These are phyloP conservation scores for Sakesphorus luctuosus DNA, from an alignment of 2,113 vertebrate species.

Conservation along the genomic window DNA sequence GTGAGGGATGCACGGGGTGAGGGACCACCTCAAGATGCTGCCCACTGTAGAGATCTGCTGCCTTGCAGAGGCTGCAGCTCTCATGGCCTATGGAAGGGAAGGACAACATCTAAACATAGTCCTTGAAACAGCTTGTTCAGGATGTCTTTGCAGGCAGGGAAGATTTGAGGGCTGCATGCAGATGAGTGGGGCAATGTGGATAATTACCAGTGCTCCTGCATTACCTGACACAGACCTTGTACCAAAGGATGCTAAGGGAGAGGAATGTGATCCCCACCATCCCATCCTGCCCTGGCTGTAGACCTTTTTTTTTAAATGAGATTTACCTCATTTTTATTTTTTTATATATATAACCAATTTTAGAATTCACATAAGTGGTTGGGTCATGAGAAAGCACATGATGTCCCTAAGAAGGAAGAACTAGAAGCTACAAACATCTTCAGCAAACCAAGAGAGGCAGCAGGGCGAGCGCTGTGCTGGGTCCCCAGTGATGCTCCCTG, in stretches of 20 bases:
- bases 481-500: accelerated
- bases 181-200: background rate
- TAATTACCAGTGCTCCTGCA: background rate
- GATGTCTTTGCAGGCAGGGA: background rate
- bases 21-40: background rate
- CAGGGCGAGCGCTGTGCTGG: background rate
- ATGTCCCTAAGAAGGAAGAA: background rate
- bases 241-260: background rate
- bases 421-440: background rate
- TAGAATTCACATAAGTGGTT: background rate
- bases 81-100: background rate
- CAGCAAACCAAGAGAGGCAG: background rate
- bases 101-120: accelerated
- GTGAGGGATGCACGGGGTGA: accelerated
- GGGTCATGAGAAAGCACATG: background rate
- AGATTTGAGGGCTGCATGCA: background rate
- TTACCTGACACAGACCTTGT: background rate
- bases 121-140: background rate
- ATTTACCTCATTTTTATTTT: background rate
- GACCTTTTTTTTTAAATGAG: accelerated
- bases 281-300: accelerated
- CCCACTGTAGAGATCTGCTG: background rate
- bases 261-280: background rate
- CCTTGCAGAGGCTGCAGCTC: background rate
- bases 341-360: background rate